Percentiles rank a stretch among this genome's conserved stretches.
Evolutionary conservation across 2,797 vertebrate genomes (phyloP).

Genomic region (Meriones psammophilus): DNA sequence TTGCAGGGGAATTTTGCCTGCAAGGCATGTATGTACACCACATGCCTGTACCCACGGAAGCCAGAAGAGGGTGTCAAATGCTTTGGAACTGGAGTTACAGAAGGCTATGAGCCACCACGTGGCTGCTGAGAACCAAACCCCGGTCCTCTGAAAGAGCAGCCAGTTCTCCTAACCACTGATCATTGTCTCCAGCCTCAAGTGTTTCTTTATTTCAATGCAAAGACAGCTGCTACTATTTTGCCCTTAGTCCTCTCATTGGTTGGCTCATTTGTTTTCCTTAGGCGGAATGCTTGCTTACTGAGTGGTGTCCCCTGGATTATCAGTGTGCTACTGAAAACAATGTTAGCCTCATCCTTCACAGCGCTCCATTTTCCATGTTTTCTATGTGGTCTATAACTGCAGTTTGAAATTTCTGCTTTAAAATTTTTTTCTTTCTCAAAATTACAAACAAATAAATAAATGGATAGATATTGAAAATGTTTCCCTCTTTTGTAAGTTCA

Average conservation of each 20-base stretch:
- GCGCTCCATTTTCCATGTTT: background rate
- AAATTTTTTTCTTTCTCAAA: background rate
- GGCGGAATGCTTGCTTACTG: background rate
- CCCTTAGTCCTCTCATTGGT: background rate
- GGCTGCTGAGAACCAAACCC: background rate
- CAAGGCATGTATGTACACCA: background rate
- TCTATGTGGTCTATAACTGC: background rate
- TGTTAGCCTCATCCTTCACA: background rate
- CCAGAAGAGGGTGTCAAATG: background rate
- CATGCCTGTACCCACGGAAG: background rate
- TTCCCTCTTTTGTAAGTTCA: background rate
- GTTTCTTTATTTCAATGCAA: background rate
- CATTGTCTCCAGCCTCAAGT: background rate
- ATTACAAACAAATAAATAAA: background rate
- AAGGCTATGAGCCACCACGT: background rate
- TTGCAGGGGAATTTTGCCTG: background rate
- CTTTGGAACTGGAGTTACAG: background rate
- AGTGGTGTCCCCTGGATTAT: background rate
- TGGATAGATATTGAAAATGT: background rate
- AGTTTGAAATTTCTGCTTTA: conserved; percentile 25
- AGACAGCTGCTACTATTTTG: background rate
- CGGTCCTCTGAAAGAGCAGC: background rate
- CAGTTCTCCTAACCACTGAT: background rate
- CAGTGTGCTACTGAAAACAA: conserved; percentile 14
- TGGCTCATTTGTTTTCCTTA: conserved; percentile 8